Evolutionary conservation across 2,888 invertebrate genomes (phyloP).

Genomic region (Apoda limacodes): DNA sequence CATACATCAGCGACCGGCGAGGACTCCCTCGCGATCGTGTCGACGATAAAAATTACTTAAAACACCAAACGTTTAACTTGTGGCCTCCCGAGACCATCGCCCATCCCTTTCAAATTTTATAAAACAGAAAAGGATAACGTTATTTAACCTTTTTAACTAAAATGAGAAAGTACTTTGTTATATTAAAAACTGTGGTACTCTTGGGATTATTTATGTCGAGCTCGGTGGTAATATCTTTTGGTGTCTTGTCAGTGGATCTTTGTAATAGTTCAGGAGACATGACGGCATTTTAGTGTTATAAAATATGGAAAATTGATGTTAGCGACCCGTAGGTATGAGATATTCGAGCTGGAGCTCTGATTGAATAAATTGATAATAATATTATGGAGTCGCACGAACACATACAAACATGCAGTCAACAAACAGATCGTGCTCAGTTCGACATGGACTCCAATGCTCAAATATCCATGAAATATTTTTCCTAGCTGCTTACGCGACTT

Average conservation of each 20-base stretch:
- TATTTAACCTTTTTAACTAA: no score
- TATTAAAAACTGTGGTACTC: no score
- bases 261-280: conserved; percentile 45
- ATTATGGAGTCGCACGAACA: conserved; percentile 16
- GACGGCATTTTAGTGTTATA: conserved; percentile 44
- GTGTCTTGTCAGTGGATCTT: conserved; percentile 46
- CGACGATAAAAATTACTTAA: conserved; percentile 68
- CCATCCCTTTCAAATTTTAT: conserved; percentile 30
- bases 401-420: no score
- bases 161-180: no score
- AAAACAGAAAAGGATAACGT: conserved; percentile 27
- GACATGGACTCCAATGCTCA: no score
- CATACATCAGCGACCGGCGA: conserved; percentile 57
- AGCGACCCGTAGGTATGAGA: no score
- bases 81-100: conserved; percentile 37
- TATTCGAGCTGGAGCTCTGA: no score
- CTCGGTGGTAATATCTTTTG: conserved; percentile 37
- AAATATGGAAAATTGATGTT: conserved; percentile 49
- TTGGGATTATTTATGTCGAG: no score
- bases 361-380: conserved; percentile 13
- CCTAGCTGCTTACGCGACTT: no score
- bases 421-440: no score
- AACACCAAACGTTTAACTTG: conserved; percentile 65
- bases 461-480: no score
- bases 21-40: conserved; percentile 62